Conservation (phyloP, 1,140 invertebrate species). For the Musca vetustissima region DNA sequence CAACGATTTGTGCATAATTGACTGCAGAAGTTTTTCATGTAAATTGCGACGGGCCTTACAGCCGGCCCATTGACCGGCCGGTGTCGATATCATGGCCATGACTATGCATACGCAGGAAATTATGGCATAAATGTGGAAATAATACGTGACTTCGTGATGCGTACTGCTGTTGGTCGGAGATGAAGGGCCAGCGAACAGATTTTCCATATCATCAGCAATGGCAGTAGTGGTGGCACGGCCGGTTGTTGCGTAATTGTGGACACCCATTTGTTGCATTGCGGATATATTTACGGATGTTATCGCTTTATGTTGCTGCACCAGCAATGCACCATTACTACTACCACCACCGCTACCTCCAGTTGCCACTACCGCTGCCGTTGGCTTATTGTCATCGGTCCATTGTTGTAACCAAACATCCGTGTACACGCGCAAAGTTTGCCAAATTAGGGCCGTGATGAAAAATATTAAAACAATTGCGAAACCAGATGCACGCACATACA, state of each 20-base stretch:
- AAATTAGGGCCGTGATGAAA: slow-evolving; percentile 61
- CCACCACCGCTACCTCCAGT: no score
- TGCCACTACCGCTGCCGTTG: not conserved
- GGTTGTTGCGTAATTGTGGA: not conserved
- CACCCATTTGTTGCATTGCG: slow-evolving; percentile 16
- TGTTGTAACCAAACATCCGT: slow-evolving; percentile 66
- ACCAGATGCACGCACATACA: slow-evolving; percentile 67
- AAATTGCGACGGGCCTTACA: slow-evolving; percentile 64
- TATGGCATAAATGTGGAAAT: slow-evolving; percentile 62
- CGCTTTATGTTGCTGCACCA: not conserved
- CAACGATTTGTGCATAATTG: slow-evolving; percentile 65
- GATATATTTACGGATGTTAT: slow-evolving; percentile 10
- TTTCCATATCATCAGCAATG: not conserved
- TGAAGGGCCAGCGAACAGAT: slow-evolving; percentile 16
- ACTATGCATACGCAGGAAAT: slow-evolving; percentile 62
- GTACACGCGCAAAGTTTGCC: slow-evolving; percentile 63
- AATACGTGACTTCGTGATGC: slow-evolving; percentile 59
- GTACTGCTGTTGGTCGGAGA: not conserved
- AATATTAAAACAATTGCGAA: slow-evolving; percentile 59
- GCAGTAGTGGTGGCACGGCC: slow-evolving; percentile 2
- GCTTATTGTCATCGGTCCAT: slow-evolving; percentile 59
- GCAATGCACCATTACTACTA: no score
- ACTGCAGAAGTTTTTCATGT: slow-evolving; percentile 65
- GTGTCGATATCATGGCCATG: slow-evolving; percentile 62
- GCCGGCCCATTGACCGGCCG: slow-evolving; percentile 64